Conservation (phyloP, 37 sponge, comb jelly and placozoan species). For the Chondrosia reniformis region DNA sequence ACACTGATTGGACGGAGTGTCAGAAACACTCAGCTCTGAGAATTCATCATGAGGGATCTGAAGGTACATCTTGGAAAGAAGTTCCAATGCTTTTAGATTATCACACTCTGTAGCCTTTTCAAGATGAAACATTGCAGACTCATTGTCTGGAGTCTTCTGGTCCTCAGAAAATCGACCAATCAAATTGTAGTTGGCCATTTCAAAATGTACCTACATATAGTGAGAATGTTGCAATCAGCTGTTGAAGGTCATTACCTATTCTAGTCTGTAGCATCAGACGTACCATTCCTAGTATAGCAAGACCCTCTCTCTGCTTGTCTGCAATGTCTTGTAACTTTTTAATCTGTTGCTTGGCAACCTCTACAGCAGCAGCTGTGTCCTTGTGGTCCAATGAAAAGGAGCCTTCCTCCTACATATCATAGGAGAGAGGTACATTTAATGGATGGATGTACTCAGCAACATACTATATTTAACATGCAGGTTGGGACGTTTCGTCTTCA, state of each 20-base stretch:
- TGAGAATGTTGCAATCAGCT: too few relatives aligned
- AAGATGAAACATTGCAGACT: constrained; percentile 60
- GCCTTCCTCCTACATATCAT: too few relatives aligned
- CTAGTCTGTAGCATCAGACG: not conserved
- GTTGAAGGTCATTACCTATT: too few relatives aligned
- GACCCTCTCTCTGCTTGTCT: not conserved
- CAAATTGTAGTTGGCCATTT: constrained; percentile 70
- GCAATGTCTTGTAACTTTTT: not conserved
- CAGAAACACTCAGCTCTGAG: constrained; percentile 36
- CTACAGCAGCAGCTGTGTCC: not conserved
- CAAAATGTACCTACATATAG: constrained; percentile 90
- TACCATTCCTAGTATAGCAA: constrained; percentile 49
- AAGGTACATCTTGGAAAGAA: constrained; percentile 49
- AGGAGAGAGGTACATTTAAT: too few relatives aligned
- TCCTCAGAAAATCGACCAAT: constrained; percentile 71
- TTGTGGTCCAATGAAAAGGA: not conserved
- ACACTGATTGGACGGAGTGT: constrained; percentile 33
- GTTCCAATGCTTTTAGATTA: constrained; percentile 20
- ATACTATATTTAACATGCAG: too few relatives aligned
- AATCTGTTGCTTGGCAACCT: not conserved
- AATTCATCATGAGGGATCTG: constrained; percentile 69
- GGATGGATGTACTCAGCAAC: too few relatives aligned
- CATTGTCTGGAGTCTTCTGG: constrained; percentile 36
- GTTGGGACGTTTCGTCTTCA: too few relatives aligned
- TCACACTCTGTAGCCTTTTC: constrained; percentile 58